Evolutionary conservation across 1,140 invertebrate species (phyloP), one percentile per base, ranked within the genome.

Genomic region (Chironomus tepperi): DNA sequence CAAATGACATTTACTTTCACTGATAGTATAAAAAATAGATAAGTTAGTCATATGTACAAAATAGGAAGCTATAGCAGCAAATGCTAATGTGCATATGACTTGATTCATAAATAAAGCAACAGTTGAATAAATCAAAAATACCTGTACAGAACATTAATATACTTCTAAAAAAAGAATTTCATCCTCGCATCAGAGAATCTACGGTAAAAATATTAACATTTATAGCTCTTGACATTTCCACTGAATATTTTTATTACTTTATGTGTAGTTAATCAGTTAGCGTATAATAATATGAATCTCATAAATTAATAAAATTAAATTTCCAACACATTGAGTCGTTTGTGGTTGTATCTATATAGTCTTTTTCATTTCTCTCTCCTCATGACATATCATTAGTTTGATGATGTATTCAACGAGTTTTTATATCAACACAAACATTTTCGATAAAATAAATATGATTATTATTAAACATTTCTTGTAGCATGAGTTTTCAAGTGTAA

Each of bases 291-390:
- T 57, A 57, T 57, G 47, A 57, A 70, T 18, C 65, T 70, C 16
- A 70, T 70, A 70, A 70, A 70, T 70, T 70, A 70, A 70, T 70
- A 70, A 70, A 70, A 70, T 19, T 70, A 70, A 70, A 21, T 70
- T 18, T 70, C 65, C 65, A 70, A 70, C 65, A 70, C 65, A 70
- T 70, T 21, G 65, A 21, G n/a, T 57, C n/a, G 24, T 34, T 34
- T 34, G 24, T 34, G n/a, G 24, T 34, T 34, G 24, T 34, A 34
- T 34, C 24, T 34, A 34, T 34, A 34, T 2, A 34, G 24, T 34
- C 24, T 34, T 34, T 34, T 34, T 34, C 24, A 34, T 34, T 34
- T 34, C 24, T 34, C 24, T 34, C 24, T 34, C 24, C 24, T 57
- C 47, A 57, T n/a, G 47, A 57, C 47, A 57, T 57, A 57, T 57